Percentiles rank a stretch among this genome's conserved stretches.
Evolutionary conservation across 2,113 vertebrate genomes (phyloP).

Genomic region (Rhadina sibilatrix): DNA sequence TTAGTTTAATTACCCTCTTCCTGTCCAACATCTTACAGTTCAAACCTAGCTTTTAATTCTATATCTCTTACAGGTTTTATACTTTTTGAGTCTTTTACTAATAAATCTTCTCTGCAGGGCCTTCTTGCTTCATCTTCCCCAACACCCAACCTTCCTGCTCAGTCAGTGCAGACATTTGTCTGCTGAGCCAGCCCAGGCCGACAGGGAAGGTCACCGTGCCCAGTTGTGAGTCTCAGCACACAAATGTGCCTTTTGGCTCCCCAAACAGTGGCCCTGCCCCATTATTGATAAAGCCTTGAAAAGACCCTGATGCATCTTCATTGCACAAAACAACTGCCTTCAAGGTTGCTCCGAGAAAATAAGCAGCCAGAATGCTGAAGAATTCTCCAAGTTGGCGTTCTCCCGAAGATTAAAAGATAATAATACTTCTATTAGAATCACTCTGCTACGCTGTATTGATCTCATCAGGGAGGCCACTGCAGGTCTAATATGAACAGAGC

Average conservation of each 20-base stretch:
- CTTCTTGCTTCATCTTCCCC: no score
- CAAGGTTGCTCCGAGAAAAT: constrained; percentile 76
- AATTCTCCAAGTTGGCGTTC: constrained; percentile 74
- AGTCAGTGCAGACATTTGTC: constrained; percentile 66
- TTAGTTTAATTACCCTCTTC: no score
- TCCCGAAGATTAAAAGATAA: constrained; percentile 84
- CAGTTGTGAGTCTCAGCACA: constrained; percentile 66
- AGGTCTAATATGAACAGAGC: constrained; percentile 80
- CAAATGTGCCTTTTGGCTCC: constrained; percentile 73
- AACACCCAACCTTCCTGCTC: constrained; percentile 62
- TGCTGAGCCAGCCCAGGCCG: constrained; percentile 67
- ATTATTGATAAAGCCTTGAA: constrained; percentile 81
- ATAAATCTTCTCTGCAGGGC: no score
- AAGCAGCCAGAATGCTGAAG: constrained; percentile 60
- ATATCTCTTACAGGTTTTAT: no score
- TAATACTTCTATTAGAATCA: constrained; percentile 83
- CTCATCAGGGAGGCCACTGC: constrained; percentile 82
- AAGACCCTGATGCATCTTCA: constrained; percentile 78
- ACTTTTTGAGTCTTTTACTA: no score
- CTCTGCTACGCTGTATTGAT: constrained; percentile 81
- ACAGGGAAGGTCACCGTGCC: constrained; percentile 77
- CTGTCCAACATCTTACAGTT: no score
- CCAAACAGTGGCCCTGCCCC: constrained; percentile 55
- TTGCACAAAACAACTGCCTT: constrained; percentile 74
- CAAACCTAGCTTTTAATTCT: no score